These are phyloP conservation scores for Miniopterus natalensis DNA, from an alignment of 2,113 vertebrate species.

Conservation along the genomic window DNA sequence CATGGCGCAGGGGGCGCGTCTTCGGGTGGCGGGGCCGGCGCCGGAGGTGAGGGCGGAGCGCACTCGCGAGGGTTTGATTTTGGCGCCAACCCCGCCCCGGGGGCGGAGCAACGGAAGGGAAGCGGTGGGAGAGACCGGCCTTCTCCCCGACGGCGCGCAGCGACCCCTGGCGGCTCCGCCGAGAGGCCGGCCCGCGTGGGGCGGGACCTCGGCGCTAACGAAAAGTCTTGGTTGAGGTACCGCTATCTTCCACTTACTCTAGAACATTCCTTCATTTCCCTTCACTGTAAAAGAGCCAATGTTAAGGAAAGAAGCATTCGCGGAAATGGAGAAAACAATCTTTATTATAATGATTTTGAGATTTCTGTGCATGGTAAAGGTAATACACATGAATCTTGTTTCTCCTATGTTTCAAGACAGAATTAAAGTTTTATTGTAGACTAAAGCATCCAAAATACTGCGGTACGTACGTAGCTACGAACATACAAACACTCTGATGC, in stretches of 20 bases:
- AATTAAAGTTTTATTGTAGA: constrained; percentile 85
- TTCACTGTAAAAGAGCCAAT: neutral
- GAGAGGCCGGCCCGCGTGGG: rapidly evolving
- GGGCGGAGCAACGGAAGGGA: neutral
- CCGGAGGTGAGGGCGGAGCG: neutral
- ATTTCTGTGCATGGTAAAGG: constrained; percentile 86
- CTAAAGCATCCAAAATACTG: constrained; percentile 90
- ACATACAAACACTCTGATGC: constrained; percentile 85
- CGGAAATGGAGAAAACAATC: constrained; percentile 87
- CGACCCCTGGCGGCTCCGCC: constrained; percentile 66
- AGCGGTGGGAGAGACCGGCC: rapidly evolving
- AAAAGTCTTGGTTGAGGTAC: neutral
- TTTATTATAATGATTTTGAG: constrained; percentile 89
- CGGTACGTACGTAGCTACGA: constrained; percentile 87
- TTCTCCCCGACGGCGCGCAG: neutral
- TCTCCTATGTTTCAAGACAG: constrained; percentile 89
- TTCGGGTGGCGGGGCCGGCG: neutral
- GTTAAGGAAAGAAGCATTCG: constrained; percentile 75
- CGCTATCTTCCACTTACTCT: neutral
- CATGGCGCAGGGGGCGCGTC: constrained; percentile 70
- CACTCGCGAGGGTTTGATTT: constrained; percentile 61
- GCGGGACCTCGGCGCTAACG: neutral
- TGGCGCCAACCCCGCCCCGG: constrained; percentile 72
- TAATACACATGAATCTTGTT: constrained; percentile 88
- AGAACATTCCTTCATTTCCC: neutral